phyloP scores from a whole-genome alignment of 2,888 invertebrate species.

The Macaria notata region DNA sequence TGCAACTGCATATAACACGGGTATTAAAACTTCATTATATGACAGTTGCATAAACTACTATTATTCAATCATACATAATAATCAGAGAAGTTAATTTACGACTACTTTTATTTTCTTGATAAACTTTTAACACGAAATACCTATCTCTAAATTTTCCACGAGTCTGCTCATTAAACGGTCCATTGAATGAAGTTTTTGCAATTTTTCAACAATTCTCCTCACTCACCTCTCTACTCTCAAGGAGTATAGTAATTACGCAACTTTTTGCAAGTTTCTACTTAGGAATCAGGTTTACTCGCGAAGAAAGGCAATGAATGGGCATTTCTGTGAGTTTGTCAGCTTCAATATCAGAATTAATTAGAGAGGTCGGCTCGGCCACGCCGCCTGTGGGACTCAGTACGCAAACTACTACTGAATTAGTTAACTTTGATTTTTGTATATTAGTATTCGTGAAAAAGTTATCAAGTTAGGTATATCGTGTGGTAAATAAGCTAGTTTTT shows the following conservation, averaged over 20 bases:
- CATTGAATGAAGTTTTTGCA: slow-evolving; percentile 17
- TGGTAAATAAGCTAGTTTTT: too few species aligned
- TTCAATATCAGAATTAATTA: slow-evolving; percentile 51
- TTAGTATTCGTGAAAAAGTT: too few species aligned
- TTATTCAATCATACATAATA: too few species aligned
- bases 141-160: neutral
- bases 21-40: too few species aligned
- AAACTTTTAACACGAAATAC: neutral
- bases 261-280: slow-evolving; percentile 34
- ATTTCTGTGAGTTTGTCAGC: slow-evolving; percentile 43
- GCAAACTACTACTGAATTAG: too few species aligned
- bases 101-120: neutral
- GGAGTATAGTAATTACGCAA: slow-evolving; percentile 29
- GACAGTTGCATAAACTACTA: too few species aligned
- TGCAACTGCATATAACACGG: too few species aligned
- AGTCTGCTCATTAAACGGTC: slow-evolving; percentile 11
- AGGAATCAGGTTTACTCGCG: slow-evolving; percentile 36
- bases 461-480: too few species aligned
- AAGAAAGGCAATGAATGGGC: slow-evolving; percentile 36
- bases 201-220: slow-evolving; percentile 21
- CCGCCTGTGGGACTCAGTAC: too few species aligned
- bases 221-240: slow-evolving; percentile 25
- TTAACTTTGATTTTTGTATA: too few species aligned
- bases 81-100: too few species aligned
- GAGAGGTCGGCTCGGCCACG: slow-evolving; percentile 31